phyloP scores from a whole-genome alignment of 2,113 vertebrate species.

The Vulpes lagopus region DNA sequence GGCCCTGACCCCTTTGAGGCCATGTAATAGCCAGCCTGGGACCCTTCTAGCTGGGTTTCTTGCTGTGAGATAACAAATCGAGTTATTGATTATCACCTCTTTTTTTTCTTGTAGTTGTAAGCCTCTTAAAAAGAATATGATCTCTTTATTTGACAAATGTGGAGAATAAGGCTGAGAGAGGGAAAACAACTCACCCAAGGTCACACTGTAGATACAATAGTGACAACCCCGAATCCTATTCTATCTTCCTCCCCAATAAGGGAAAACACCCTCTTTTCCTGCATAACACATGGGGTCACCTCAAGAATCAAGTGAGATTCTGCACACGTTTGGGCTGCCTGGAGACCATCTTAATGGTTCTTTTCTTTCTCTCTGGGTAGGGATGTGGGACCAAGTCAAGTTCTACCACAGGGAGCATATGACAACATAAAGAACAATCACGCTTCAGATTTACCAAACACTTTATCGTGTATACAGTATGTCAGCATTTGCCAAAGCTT shows the following conservation, averaged over 20 bases:
- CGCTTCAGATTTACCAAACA: not conserved
- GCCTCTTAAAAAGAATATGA: not conserved
- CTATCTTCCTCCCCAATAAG: not conserved
- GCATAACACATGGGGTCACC: not conserved
- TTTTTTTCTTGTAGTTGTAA: not conserved
- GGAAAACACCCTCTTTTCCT: not conserved
- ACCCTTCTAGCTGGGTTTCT: not conserved
- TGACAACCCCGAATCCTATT: not conserved
- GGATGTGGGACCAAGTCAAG: not conserved
- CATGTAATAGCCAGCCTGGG: not conserved
- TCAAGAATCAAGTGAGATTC: conserved; percentile 7
- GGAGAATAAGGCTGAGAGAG: not conserved
- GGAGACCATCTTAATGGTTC: not conserved
- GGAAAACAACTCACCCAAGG: not conserved
- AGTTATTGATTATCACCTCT: not conserved
- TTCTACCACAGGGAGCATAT: not conserved
- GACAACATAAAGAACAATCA: not conserved
- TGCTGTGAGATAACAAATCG: not conserved
- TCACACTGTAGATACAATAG: not conserved
- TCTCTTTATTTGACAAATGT: not conserved
- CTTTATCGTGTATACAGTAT: not conserved
- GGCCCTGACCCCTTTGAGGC: not conserved
- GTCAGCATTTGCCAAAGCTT: not conserved
- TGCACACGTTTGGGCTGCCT: not conserved
- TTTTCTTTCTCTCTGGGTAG: not conserved